phyloP scores from a whole-genome alignment of 2,797 vertebrate genomes.

The Coregonus ussuriensis region DNA sequence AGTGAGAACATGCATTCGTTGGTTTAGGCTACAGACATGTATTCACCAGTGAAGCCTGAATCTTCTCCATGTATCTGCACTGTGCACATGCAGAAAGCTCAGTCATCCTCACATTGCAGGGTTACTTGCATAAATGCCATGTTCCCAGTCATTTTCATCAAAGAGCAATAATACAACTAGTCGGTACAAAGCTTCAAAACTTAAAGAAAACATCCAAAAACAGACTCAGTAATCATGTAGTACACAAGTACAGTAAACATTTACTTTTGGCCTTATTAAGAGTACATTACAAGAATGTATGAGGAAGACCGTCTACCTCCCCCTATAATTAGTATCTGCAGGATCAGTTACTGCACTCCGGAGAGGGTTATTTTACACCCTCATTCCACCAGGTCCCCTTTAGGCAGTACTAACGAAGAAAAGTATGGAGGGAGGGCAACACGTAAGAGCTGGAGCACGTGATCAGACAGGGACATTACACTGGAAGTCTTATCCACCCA shows the following conservation, averaged over 20 bases:
- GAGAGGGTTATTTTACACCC: slow-evolving; percentile 19
- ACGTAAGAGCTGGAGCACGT: not conserved
- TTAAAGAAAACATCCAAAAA: not conserved
- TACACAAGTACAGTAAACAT: not conserved
- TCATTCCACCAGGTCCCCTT: not conserved
- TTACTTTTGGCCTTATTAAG: not conserved
- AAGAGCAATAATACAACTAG: not conserved
- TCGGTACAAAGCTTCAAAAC: not conserved
- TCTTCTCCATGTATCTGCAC: not conserved
- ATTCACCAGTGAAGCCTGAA: too few relatives aligned
- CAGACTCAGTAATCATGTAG: not conserved
- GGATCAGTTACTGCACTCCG: slow-evolving; percentile 52
- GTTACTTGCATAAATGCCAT: not conserved
- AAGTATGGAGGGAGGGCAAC: too few relatives aligned
- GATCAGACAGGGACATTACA: slow-evolving; percentile 22
- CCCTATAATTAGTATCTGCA: slow-evolving; percentile 55
- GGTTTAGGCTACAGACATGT: not conserved
- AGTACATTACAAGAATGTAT: slow-evolving; percentile 18
- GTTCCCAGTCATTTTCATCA: not conserved
- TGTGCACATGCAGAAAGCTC: not conserved
- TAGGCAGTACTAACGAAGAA: not conserved
- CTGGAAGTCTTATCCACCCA: slow-evolving; percentile 18
- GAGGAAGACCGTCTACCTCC: slow-evolving; percentile 22
- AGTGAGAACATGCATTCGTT: not conserved
- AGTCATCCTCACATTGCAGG: not conserved